These are phyloP conservation scores for Anguilla anguilla DNA, from an alignment of 2,797 vertebrate genomes.

Conservation along the genomic window DNA sequence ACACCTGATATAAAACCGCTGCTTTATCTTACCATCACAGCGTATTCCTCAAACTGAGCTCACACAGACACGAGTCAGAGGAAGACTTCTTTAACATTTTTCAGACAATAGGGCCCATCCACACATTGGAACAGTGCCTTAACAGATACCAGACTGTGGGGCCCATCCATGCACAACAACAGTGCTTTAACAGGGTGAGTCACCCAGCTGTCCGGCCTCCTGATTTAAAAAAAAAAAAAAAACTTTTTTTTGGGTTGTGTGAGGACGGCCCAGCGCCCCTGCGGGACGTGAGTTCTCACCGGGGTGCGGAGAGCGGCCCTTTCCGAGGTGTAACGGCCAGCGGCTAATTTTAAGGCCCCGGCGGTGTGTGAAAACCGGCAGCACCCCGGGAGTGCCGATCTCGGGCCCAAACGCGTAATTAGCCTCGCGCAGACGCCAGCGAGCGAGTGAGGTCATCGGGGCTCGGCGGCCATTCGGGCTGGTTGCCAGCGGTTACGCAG, in stretches of 20 bases:
- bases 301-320: constrained; percentile 47
- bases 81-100: too few relatives aligned
- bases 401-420: constrained; percentile 27
- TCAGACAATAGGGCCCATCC: too few relatives aligned
- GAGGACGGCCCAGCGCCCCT: constrained; percentile 45
- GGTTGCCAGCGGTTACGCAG: background rate
- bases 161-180: background rate
- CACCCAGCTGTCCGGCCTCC: background rate
- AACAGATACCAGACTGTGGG: too few relatives aligned
- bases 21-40: too few relatives aligned
- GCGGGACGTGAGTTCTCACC: constrained; percentile 36
- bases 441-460: background rate
- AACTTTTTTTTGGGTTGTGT: constrained; percentile 6
- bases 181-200: background rate
- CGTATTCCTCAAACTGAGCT: too few relatives aligned
- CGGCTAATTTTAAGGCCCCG: background rate
- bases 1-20: too few relatives aligned
- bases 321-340: background rate
- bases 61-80: too few relatives aligned
- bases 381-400: background rate
- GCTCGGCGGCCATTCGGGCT: background rate
- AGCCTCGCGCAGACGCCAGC: background rate
- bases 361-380: background rate
- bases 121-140: too few relatives aligned
- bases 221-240: too few relatives aligned